Conservation (phyloP, 2,888 invertebrate species). For the Phalera bucephala region DNA sequence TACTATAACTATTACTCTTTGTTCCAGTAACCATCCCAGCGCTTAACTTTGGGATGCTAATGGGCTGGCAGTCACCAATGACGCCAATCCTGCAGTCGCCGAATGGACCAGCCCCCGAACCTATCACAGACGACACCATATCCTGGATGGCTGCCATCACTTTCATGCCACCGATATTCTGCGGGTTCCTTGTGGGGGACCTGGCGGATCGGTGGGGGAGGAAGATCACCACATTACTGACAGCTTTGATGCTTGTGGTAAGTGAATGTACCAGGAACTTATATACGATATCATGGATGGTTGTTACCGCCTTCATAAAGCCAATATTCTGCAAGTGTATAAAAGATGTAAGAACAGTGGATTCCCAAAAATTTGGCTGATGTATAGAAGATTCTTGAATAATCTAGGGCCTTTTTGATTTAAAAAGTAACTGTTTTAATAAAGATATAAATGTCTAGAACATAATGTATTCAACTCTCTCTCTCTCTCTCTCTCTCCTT, state of each 20-base stretch:
- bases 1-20: constrained; percentile 7
- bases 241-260: constrained; percentile 79
- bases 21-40: constrained; percentile 79
- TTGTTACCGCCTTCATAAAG: no score
- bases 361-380: no score
- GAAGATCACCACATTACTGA: constrained; percentile 75
- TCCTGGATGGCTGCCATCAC: constrained; percentile 83
- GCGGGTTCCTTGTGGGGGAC: constrained; percentile 78
- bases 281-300: no score
- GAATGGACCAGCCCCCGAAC: constrained; percentile 71
- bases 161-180: constrained; percentile 80
- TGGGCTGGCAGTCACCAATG: constrained; percentile 84
- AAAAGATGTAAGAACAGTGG: no score
- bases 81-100: constrained; percentile 73
- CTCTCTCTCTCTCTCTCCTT: no score
- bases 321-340: no score
- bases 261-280: no score
- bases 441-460: no score
- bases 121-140: constrained; percentile 73
- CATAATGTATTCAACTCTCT: no score
- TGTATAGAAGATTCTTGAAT: no score
- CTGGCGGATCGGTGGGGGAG: constrained; percentile 80
- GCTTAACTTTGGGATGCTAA: constrained; percentile 80
- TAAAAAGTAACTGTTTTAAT: no score
- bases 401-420: no score